Evolutionary conservation across 2,888 invertebrate species (phyloP), one percentile per base, ranked within the genome.

Genomic region (Halictus quadricinctus): DNA sequence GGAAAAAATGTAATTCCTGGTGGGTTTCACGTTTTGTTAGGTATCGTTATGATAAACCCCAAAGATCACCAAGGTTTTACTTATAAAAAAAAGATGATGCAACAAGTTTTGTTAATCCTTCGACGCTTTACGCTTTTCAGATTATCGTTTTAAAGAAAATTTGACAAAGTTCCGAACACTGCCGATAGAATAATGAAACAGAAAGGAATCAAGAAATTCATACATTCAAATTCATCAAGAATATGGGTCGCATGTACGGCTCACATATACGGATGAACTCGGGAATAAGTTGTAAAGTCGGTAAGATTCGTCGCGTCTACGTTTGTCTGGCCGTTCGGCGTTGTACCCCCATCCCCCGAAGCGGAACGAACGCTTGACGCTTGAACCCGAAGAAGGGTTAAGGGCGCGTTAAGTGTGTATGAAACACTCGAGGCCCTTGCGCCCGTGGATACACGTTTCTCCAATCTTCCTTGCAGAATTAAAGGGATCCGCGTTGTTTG

Each of bases 341-440:
- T 79, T 69, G 41, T 29, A 73, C n/a, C 41, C 50, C 41, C 66
- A 21, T 48, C 66, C 36, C 36, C 21, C 64, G 6, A 21, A 69
- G 69, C 46, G 69, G 69, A 46, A 29, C 43, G n/a, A 29, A 66
- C 74, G 73, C 58, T 58, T 21, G n/a, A 58, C 4, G n/a, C 60
- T 72, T 29, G 66, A 66, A 80, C 74, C 66, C 74, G 29, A 80
- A 41, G 29, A 80, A 41, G 69, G 79, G 74, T 80, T 80, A 29
- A 48, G 43, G 66, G 43, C 69, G 41, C 74, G 50, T 70, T 70
- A 72, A 76, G 76, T 70, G 75, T 72, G 76, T 80, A 80, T 48
- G 75, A 76, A 80, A 80, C 80, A 60, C 80, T 80, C 70, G 29
- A 80, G 36, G 58, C 54, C 41, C 48, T 80, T 76, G 76, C 7